Evolutionary conservation across 2,113 vertebrate species (phyloP).

Genomic region (Guaruba guarouba): DNA sequence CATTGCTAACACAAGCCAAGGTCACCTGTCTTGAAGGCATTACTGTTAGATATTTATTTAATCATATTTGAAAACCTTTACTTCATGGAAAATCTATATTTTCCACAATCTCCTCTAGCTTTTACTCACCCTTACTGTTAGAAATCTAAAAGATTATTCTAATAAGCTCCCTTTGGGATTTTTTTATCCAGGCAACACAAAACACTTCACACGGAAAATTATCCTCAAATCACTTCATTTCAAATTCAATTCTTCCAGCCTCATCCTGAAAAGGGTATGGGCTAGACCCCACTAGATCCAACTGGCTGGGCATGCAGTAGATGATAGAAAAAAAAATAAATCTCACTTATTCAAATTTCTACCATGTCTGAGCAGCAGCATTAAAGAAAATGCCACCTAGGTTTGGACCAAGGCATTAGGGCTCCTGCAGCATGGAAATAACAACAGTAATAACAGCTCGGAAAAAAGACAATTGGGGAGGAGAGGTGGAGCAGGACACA

Average conservation of each 20-base stretch:
- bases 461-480: background rate
- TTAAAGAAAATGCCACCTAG: background rate
- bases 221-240: background rate
- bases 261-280: background rate
- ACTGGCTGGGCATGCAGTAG: background rate
- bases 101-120: background rate
- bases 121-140: background rate
- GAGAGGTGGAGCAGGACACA: background rate
- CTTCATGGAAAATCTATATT: background rate
- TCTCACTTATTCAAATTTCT: background rate
- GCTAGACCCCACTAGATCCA: background rate
- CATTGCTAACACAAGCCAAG: background rate
- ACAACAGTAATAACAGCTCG: background rate
- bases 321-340: background rate
- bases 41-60: background rate
- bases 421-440: background rate
- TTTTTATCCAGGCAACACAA: background rate
- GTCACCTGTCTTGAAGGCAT: background rate
- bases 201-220: background rate
- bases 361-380: background rate
- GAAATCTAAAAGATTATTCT: background rate
- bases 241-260: background rate
- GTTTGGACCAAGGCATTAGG: background rate
- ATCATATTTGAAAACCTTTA: background rate
- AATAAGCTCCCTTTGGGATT: background rate